Evolutionary conservation across 2,797 vertebrate species (phyloP).

Genomic region (Hafferia zeledoni): DNA sequence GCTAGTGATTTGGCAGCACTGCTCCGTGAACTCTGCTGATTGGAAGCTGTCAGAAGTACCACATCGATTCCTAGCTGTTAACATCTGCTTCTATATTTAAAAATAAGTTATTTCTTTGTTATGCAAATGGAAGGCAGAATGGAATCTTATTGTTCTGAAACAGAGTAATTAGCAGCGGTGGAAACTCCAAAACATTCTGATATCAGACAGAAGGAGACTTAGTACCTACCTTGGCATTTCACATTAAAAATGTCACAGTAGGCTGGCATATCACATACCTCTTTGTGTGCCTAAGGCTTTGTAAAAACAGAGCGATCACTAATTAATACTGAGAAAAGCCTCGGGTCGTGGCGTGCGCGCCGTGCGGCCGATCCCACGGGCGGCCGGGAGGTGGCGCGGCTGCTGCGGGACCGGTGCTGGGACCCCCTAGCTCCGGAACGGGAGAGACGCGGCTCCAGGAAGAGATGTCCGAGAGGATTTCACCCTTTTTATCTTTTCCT

Average conservation of each 20-base stretch:
- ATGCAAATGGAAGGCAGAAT: background rate
- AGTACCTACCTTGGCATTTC: background rate
- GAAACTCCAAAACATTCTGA: background rate
- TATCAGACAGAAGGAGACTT: background rate
- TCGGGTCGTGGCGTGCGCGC: too few species aligned
- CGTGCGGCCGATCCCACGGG: background rate
- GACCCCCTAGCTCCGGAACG: background rate
- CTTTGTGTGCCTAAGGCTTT: accelerated
- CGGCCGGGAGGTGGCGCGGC: constrained; percentile 75
- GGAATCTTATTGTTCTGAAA: background rate
- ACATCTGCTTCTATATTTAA: background rate
- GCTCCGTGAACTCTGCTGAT: background rate
- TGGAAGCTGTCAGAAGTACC: background rate
- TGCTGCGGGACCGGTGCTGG: background rate
- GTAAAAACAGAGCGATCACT: background rate
- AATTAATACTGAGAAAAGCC: background rate
- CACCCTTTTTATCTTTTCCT: background rate
- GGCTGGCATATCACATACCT: accelerated
- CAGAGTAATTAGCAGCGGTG: background rate
- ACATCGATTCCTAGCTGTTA: background rate
- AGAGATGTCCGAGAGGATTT: accelerated
- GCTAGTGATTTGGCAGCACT: background rate
- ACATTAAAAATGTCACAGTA: accelerated
- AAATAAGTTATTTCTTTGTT: background rate
- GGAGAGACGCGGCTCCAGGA: accelerated